Base-by-base conservation (phyloP, 2,888 invertebrate genomes). In the Malthinus seriepunctatus region DNA sequence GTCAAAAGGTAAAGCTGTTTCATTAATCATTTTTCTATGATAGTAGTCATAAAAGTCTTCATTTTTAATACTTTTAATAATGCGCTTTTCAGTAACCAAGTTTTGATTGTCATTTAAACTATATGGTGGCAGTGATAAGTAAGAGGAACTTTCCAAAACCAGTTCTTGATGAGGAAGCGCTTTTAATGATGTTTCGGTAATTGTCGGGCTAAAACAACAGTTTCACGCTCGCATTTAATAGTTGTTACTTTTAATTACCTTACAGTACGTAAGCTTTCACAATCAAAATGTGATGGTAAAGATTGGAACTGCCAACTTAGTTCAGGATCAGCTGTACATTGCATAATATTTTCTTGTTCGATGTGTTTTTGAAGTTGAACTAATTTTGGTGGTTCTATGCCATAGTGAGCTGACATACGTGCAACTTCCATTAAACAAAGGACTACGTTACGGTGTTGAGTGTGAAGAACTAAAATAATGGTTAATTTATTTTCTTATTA, bases 301-400 rank as follows among this genome's bases (percentile, higher is more conserved):
- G 81, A 79, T 66, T 87, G 81, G 78, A 88, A 88, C 78, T 89
- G 89, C 89, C 89, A 89, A 9, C 86, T 86, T 49, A 87, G 75
- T 51, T 84, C 72, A 34, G 83, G 82, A 68, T 84, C 78, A 76
- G 87, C 82, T 50, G 87, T 86, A 74, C 87, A 87, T 9, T 84
- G 82, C 8, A 86, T 84, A 23, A 66, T 69, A 31, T 86, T 82
- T 75, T 90, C 89, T 75, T 91, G 90, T 64, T 87, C 82, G n/a
- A 94, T 92, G 81, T 93, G 93, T 71, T 88, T 88, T 80, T 93
- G 93, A 68, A 93, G 82, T 75, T 90, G 88, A 56, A 95, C 90
- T 58, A 94, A 81, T 23, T 86, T 86, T 0, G 93, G 93, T 1
- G 93, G 92, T 76, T 93, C 93, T 65, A 94, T 80, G 39, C 88